Base-by-base conservation (phyloP, 2,113 vertebrate genomes). In the Leptobrachium leishanense region DNA sequence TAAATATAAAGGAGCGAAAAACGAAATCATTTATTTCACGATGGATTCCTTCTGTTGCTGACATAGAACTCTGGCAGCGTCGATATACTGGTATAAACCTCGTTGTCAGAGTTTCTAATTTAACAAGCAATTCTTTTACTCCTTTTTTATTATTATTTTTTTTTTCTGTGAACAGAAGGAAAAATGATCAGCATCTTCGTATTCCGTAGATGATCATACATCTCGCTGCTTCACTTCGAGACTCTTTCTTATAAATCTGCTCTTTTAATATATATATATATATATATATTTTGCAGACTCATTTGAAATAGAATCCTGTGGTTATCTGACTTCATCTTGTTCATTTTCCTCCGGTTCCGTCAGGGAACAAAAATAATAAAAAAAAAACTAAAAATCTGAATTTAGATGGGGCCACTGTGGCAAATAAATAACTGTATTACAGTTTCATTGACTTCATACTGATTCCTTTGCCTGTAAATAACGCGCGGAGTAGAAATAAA, bases 231-330 rank as follows among this genome's bases (percentile, higher is more conserved):
- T 50, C 46, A 8, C 4, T 13, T 50, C 57, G 20, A 66, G 72
- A 66, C 74, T 20, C 43, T 66, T 43, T 53, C 63, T 75, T 75
- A 64, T 50, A 43, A 54, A 46, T 66, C 39, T 66, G 9, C 44
- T n/a, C 13, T 12, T 13, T 55, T 50, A 5, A 4, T 50, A 5
- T 50, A 50, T 50, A 5, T 50, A 4, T 50, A 5, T 50, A 5
- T 4, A 5, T 4, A 5, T 46, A 5, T 46, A 65, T 62, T 44
- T 43, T 76, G 75, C 53, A 76, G 41, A 43, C 10, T 68, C 40
- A 57, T 76, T 76, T 68, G 50, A 31, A 76, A 68, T 68, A 50
- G n/a, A n/a, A 76, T 64, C 65, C 75, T 76, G 75, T 76, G 75
- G 75, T 76, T 68, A 68, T 68, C 13, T 68, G 40, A 76, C 46